Evolutionary conservation across 1,140 invertebrate genomes (phyloP), one percentile per base, ranked within the genome.

Genomic region (Bombus ignitus): DNA sequence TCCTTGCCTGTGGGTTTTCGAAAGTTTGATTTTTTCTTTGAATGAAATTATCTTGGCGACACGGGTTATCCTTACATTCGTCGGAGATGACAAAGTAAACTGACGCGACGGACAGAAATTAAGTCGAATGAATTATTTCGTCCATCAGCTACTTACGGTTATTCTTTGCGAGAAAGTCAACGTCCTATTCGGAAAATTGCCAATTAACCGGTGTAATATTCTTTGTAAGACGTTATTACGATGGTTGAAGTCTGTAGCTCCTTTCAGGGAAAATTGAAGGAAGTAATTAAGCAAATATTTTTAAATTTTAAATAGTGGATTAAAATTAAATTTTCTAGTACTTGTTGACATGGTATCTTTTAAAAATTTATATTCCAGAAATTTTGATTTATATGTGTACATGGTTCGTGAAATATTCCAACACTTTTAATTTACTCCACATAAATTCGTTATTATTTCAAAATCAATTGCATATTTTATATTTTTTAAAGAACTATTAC

Each of bases 1-100:
- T 80, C 74, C 78, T 90, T 70, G n/a, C 53, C 18, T n/a, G 22
- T 47, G 39, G 25, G 4, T 57, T 42, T 28, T 62, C n/a, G 57
- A 66, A 65, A 32, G 28, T 28, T 78, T 59, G 44, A 44, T 70
- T 70, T 66, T 66, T 35, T 66, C 15, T 32, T 15, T 66, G 3
- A 15, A 80, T 62, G 47, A 62, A 35, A 62, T 84, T 79, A 62
- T 79, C 32, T 39, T 12, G 10, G 12, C 8, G 42, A 4, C 10
- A n/a, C n/a, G 28, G n/a, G 32, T 53, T 35, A 25, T 8, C 18
- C 42, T 62, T 42, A 81, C 28, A 73, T 73, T 28, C 39, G 25
- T 35, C 15, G 59, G 37, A 37, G 32, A 22, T 35, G 10, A 12
- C 8, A 37, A 32, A 13, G 32, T 76, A 77, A 83, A 83, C 59